Percentiles rank a stretch among this genome's conserved stretches.
These are phyloP conservation scores for Belgica antarctica DNA, from an alignment of 2,888 invertebrate genomes.

Conservation along the genomic window DNA sequence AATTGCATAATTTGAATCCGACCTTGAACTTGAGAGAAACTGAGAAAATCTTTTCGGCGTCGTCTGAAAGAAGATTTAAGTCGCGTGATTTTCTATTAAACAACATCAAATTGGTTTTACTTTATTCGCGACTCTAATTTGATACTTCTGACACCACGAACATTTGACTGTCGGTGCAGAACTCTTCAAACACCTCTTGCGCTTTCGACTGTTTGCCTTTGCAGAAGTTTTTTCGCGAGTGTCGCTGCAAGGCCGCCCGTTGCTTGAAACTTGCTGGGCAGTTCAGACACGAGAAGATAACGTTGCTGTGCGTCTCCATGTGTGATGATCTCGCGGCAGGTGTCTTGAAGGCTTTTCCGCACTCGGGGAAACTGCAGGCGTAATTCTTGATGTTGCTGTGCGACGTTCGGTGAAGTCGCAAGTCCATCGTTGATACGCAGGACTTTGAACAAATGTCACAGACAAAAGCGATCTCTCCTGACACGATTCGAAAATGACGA, in stretches of 20 bases:
- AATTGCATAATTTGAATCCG: background rate
- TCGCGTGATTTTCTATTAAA: background rate
- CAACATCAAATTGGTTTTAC: no score
- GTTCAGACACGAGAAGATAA: background rate
- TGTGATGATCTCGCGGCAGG: constrained; percentile 35
- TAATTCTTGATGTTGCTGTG: constrained; percentile 15
- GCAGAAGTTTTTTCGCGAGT: background rate
- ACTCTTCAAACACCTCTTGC: background rate
- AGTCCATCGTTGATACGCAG: constrained; percentile 31
- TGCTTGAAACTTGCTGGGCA: constrained; percentile 27
- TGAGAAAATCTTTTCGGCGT: background rate
- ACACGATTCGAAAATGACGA: constrained; percentile 26
- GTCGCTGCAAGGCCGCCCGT: constrained; percentile 1
- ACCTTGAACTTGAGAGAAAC: constrained; percentile 10
- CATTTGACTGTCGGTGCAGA: background rate
- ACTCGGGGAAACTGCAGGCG: constrained; percentile 22
- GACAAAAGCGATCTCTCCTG: constrained; percentile 15
- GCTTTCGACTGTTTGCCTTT: background rate
- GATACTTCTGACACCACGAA: background rate
- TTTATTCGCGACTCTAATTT: background rate
- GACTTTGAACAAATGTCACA: constrained; percentile 28
- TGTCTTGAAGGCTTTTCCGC: constrained; percentile 28
- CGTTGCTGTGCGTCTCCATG: constrained; percentile 26
- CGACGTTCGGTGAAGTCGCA: background rate
- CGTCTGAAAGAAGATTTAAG: background rate